These are phyloP conservation scores for Cacatua alba DNA, from an alignment of 2,113 vertebrate species.

Conservation along the genomic window DNA sequence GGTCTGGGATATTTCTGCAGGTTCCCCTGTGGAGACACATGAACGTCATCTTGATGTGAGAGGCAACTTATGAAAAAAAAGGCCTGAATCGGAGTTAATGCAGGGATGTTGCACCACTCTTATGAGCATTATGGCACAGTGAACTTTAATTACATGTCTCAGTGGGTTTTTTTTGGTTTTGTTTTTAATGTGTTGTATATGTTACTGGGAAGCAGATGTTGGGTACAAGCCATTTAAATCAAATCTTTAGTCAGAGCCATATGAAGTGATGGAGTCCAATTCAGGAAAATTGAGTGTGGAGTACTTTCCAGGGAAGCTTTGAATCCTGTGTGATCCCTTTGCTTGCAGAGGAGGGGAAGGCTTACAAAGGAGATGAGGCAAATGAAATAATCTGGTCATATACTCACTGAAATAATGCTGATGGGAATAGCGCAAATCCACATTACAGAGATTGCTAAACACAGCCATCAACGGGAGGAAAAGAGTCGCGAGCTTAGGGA, in stretches of 20 bases:
- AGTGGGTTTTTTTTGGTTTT: neutral
- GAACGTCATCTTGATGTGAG: neutral
- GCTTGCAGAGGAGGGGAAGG: neutral
- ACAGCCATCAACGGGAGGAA: neutral
- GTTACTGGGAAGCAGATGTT: conserved; percentile 21
- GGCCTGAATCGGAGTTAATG: neutral
- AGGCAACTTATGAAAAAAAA: neutral
- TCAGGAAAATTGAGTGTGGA: conserved; percentile 24
- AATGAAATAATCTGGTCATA: neutral
- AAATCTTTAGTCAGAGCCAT: neutral
- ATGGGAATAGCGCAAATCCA: neutral
- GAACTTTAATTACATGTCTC: neutral
- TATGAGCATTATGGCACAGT: neutral
- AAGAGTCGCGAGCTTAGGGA: neutral
- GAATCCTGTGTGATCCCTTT: neutral
- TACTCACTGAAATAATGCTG: neutral
- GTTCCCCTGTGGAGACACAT: neutral
- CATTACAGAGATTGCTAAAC: neutral
- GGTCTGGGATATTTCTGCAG: neutral
- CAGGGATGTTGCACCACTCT: neutral
- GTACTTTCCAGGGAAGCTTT: neutral
- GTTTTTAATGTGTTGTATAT: neutral
- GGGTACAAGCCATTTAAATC: conserved; percentile 32
- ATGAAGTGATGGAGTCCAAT: neutral
- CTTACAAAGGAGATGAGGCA: neutral